Conservation (phyloP, 1,140 invertebrate genomes). For the Lucilia sericata region DNA sequence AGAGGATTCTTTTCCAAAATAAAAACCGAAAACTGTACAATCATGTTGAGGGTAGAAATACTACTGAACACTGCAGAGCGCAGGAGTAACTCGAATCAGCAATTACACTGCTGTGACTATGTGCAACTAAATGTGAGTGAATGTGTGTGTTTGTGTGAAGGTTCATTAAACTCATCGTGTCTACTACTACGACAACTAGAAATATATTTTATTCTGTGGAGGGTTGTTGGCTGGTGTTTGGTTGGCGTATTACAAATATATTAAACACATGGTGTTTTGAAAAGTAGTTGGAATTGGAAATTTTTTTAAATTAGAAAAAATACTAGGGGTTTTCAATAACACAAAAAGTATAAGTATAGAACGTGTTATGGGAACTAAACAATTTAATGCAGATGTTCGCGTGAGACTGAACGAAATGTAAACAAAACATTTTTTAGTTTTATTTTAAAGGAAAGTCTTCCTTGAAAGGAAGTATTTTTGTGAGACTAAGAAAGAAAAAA, state of each 20-base stretch:
- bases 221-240: constrained; percentile 40
- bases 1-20: constrained; percentile 35
- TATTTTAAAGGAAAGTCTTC: constrained; percentile 18
- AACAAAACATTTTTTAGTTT: constrained; percentile 36
- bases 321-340: constrained; percentile 28
- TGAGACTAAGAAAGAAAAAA: neutral
- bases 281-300: constrained; percentile 33
- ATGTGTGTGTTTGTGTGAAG: neutral
- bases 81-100: neutral
- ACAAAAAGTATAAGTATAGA: neutral
- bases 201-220: neutral
- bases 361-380: constrained; percentile 26
- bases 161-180: constrained; percentile 37
- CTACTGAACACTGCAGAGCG: neutral
- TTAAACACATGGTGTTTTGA: constrained; percentile 12
- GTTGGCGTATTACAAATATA: constrained; percentile 30
- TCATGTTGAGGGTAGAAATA: neutral
- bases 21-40: constrained; percentile 34
- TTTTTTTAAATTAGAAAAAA: constrained; percentile 38
- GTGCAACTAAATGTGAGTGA: neutral
- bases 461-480: constrained; percentile 27
- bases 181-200: neutral
- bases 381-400: constrained; percentile 9
- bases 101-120: neutral
- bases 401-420: neutral